Conservation (phyloP, 2,888 invertebrate species). For the Spodoptera picta region DNA sequence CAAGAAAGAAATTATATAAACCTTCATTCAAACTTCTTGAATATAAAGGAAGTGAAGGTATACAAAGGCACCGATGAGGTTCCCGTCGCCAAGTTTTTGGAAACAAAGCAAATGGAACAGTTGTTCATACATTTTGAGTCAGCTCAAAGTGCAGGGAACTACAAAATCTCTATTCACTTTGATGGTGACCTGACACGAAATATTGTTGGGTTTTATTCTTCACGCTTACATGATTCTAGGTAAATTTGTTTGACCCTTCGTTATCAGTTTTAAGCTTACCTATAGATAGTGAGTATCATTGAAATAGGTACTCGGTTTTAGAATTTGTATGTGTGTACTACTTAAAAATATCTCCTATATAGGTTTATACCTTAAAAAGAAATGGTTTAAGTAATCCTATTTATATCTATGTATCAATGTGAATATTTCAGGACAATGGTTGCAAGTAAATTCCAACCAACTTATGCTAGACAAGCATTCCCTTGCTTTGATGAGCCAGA, state of each 20-base stretch:
- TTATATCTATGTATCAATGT: constrained; percentile 4
- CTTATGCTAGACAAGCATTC: constrained; percentile 96
- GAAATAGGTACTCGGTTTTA: too few species aligned
- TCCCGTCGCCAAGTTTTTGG: constrained; percentile 67
- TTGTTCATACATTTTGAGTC: constrained; percentile 72
- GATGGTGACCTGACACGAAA: constrained; percentile 90
- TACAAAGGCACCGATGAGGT: constrained; percentile 65
- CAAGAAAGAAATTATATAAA: constrained; percentile 79
- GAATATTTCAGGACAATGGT: constrained; percentile 91
- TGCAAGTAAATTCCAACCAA: constrained; percentile 98
- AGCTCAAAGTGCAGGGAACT: constrained; percentile 73
- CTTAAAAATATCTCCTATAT: too few species aligned
- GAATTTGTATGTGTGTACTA: too few species aligned
- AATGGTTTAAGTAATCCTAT: neutral
- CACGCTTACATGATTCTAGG: constrained; percentile 89
- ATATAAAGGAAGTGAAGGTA: constrained; percentile 80
- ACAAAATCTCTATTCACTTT: constrained; percentile 89
- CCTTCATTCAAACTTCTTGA: constrained; percentile 89
- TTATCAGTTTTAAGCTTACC: too few species aligned
- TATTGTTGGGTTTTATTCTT: constrained; percentile 93
- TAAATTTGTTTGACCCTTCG: constrained; percentile 44
- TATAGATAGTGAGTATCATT: too few species aligned
- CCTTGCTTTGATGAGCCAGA: constrained; percentile 98
- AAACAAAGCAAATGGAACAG: constrained; percentile 75
- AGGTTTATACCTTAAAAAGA: too few species aligned